Conservation (phyloP, 1,140 invertebrate genomes). For the Charaxes varanes region DNA sequence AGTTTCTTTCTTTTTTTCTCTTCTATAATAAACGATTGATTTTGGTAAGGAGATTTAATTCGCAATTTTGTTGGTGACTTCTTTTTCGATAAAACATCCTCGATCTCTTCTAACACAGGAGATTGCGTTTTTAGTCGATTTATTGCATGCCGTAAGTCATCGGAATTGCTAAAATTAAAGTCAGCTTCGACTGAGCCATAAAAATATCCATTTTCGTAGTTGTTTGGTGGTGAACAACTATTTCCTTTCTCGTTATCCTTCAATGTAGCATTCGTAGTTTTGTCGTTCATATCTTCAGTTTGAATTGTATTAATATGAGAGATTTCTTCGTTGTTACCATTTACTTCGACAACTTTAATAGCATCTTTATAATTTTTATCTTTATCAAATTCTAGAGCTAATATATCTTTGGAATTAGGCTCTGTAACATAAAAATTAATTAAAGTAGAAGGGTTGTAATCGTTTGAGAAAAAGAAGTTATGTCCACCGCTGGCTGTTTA, state of each 20-base stretch:
- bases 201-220: background rate
- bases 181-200: constrained; percentile 5
- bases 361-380: too few relatives aligned
- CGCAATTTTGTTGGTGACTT: constrained; percentile 41
- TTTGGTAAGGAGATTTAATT: constrained; percentile 65
- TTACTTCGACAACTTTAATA: constrained; percentile 16
- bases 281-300: too few relatives aligned
- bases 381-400: background rate
- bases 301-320: background rate
- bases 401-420: background rate
- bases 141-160: constrained; percentile 34
- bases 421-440: background rate
- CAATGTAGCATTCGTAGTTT: too few relatives aligned
- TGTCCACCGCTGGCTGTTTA: too few relatives aligned
- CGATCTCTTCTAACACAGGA: constrained; percentile 41
- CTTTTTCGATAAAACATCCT: constrained; percentile 28
- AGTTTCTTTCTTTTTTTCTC: constrained; percentile 55
- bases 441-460: too few relatives aligned
- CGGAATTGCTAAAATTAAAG: constrained; percentile 17
- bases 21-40: constrained; percentile 45
- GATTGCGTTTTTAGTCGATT: constrained; percentile 38
- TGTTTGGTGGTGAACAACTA: too few relatives aligned
- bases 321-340: constrained; percentile 7
- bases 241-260: too few relatives aligned
- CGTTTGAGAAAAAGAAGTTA: too few relatives aligned